Percentiles rank a stretch among this genome's conserved stretches.
phyloP scores from a whole-genome alignment of 2,888 invertebrate genomes.

The Spodoptera littoralis region DNA sequence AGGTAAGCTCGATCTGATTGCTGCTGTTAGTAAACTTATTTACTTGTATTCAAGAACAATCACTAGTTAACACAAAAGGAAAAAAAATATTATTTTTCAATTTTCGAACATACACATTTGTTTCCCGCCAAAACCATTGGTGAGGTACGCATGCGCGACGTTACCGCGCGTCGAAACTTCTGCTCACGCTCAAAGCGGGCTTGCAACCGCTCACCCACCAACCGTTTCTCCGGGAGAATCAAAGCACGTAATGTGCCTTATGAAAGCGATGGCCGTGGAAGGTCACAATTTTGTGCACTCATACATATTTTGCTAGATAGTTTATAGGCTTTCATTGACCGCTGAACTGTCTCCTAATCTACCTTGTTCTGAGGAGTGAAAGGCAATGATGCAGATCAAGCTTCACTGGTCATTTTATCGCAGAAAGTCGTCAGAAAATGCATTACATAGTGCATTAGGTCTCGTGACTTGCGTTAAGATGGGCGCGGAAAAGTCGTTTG shows the following conservation, averaged over 20 bases:
- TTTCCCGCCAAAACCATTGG: conserved; percentile 73
- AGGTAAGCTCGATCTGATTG: neutral
- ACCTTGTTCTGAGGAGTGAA: conserved; percentile 25
- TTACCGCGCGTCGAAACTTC: conserved; percentile 76
- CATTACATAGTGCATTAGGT: conserved; percentile 32
- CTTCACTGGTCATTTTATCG: conserved; percentile 39
- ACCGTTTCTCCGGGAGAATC: conserved; percentile 72
- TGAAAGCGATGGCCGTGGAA: conserved; percentile 79
- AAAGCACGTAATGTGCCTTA: conserved; percentile 76
- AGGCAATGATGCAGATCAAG: conserved; percentile 35
- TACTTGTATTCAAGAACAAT: conserved; percentile 4
- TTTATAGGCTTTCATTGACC: conserved; percentile 35
- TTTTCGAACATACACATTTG: conserved; percentile 46
- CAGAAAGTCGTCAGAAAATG: conserved; percentile 44
- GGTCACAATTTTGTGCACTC: conserved; percentile 60
- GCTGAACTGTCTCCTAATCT: conserved; percentile 37
- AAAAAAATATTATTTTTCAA: conserved; percentile 23
- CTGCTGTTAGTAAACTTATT: conserved; percentile 8
- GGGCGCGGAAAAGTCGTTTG: conserved; percentile 36
- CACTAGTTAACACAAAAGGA: conserved; percentile 35
- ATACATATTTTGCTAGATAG: conserved; percentile 21
- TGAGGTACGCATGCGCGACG: conserved; percentile 75
- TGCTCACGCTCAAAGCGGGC: conserved; percentile 62
- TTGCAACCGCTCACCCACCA: conserved; percentile 71
- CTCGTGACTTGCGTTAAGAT: conserved; percentile 45